Conservation (phyloP, 2,888 invertebrate genomes). For the Athripsodes cinereus region DNA sequence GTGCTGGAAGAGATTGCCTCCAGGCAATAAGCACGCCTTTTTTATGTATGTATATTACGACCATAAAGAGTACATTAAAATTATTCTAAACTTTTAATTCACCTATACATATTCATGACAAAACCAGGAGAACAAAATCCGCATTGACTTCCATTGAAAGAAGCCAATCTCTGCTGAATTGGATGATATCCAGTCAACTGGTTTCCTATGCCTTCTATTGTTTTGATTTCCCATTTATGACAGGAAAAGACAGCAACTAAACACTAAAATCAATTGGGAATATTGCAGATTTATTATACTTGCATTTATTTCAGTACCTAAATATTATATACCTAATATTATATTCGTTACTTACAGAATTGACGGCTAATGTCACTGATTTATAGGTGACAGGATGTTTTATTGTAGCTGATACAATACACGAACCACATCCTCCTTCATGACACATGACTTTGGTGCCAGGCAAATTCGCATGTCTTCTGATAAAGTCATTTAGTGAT, state of each 20-base stretch:
- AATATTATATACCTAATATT: no score
- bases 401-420: slow-evolving; percentile 50
- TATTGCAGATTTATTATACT: no score
- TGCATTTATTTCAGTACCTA: no score
- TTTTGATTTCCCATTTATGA: slow-evolving; percentile 61
- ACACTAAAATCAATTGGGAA: slow-evolving; percentile 43
- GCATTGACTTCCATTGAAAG: slow-evolving; percentile 66
- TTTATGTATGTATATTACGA: background rate
- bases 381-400: slow-evolving; percentile 41
- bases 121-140: slow-evolving; percentile 73
- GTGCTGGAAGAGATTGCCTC: no score
- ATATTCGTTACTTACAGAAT: slow-evolving; percentile 54
- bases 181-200: slow-evolving; percentile 59
- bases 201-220: slow-evolving; percentile 67
- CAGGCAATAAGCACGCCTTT: no score
- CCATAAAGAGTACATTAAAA: background rate
- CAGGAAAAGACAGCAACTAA: slow-evolving; percentile 57
- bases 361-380: slow-evolving; percentile 48
- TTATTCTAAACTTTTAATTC: background rate
- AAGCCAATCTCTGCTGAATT: slow-evolving; percentile 57
- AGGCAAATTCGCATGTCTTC: slow-evolving; percentile 53
- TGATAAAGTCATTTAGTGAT: slow-evolving; percentile 57
- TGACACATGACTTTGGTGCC: slow-evolving; percentile 69
- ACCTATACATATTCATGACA: slow-evolving; percentile 71
- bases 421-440: slow-evolving; percentile 69